Base-by-base conservation (phyloP, 2,888 invertebrate genomes). In the Erebia palarica region DNA sequence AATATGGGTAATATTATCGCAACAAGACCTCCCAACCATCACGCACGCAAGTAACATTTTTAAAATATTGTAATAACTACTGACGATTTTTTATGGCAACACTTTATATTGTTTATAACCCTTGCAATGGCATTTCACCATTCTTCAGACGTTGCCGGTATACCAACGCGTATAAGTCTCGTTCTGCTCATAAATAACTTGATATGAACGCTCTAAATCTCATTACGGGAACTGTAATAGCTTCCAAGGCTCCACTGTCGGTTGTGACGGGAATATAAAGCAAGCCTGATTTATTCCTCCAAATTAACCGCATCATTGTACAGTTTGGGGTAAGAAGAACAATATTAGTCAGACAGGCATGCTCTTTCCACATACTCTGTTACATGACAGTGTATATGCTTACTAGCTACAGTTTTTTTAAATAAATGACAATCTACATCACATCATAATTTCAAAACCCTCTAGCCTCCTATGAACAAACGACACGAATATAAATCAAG, bases 181-280 rank as follows among this genome's bases (percentile, higher is more conserved):
- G 84, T 84, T 84, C 83, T 82, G 81, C 83, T 85, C 88, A 90
- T 90, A 90, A 91, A 90, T 91, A 91, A 91, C 90, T 87, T 90
- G 88, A 88, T 90, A 91, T 91, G 88, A 91, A 85, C 88, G 88
- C 87, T 91, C 87, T 90, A 90, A 90, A 92, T 91, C 89, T 91
- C 89, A 91, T 92, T 90, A 90, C 85, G 85, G 86, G 86, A 84
- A 84, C 86, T 87, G 86, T 90, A 88, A 90, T 91, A 90, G 90
- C 89, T 90, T 87, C 86, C 85, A 87, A 87, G 89, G 86, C 87
- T 86, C 87, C 85, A 80, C 83, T 86, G 86, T 87, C 89, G 84
- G 85, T 84, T 90, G 86, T 89, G 89, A 88, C 87, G 87, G 85
- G 89, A 92, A 90, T 91, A 89, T 89, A 90, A 90, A 91, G 87